Conservation (phyloP, 1,140 invertebrate species). For the Lordiphosa clarofinis region DNA sequence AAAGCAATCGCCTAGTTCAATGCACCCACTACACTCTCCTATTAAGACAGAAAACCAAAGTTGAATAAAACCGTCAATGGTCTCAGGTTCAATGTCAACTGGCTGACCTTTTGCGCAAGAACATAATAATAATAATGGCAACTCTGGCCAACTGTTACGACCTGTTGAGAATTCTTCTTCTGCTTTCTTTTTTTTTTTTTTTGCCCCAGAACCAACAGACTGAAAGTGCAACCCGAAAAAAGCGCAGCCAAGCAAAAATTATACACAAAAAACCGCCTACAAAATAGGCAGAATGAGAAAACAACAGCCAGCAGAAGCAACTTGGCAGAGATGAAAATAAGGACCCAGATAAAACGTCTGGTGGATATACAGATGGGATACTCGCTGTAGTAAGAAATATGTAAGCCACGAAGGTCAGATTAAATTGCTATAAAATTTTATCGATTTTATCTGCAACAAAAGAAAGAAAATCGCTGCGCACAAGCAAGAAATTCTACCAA, state of each 20-base stretch:
- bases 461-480: conserved; percentile 71
- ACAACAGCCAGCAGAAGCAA: conserved; percentile 10
- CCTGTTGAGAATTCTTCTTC: conserved; percentile 51
- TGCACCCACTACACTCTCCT: conserved; percentile 5
- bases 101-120: conserved; percentile 25
- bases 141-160: conserved; percentile 27
- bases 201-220: conserved; percentile 13
- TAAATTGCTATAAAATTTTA: conserved; percentile 79
- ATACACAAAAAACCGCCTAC: conserved; percentile 62
- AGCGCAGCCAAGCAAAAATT: conserved; percentile 37
- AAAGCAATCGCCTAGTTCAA: conserved; percentile 7
- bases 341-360: conserved; percentile 41
- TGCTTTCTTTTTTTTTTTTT: conserved; percentile 1
- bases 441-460: conserved; percentile 79
- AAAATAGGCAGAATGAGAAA: conserved; percentile 12
- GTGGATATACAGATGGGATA: conserved; percentile 44
- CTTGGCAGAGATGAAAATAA: conserved; percentile 15
- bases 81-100: conserved; percentile 47
- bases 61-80: conserved; percentile 26
- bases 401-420: conserved; percentile 79
- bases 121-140: conserved; percentile 4
- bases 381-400: conserved; percentile 29
- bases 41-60: conserved; percentile 17
- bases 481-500: conserved; percentile 59
- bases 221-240: conserved; percentile 40